Conservation (phyloP, 2,888 invertebrate genomes). For the Xiphydria camelus region DNA sequence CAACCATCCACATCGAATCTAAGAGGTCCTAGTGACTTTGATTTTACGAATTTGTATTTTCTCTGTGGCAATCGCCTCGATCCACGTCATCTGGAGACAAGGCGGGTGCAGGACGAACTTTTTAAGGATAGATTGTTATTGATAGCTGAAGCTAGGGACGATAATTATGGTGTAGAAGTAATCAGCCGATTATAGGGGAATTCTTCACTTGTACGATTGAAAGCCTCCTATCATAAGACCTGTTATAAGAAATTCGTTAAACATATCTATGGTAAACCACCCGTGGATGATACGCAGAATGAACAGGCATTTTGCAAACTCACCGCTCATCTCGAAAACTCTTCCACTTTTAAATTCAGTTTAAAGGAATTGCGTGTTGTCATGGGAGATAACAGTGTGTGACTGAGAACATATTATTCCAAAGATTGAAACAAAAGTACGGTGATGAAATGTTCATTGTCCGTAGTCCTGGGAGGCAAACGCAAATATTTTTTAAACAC, state of each 20-base stretch:
- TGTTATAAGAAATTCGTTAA: background rate
- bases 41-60: slow-evolving; percentile 9
- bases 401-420: slow-evolving; percentile 1
- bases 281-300: background rate
- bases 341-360: too few relatives aligned
- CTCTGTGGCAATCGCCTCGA: slow-evolving; percentile 5
- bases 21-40: slow-evolving; percentile 1
- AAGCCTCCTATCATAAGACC: too few relatives aligned
- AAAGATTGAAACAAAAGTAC: slow-evolving; percentile 4
- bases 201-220: too few relatives aligned
- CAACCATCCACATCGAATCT: background rate
- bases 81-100: slow-evolving; percentile 2
- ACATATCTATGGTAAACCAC: background rate
- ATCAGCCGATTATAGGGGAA: slow-evolving; percentile 1
- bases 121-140: too few relatives aligned
- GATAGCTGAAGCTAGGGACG: too few relatives aligned
- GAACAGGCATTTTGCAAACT: slow-evolving; percentile 8
- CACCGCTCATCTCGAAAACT: slow-evolving; percentile 1
- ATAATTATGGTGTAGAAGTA: slow-evolving; percentile 7
- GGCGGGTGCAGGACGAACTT: background rate
- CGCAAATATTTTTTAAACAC: slow-evolving; percentile 3
- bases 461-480: background rate
- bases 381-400: slow-evolving; percentile 4
- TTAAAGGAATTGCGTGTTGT: too few relatives aligned
- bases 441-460: slow-evolving; percentile 2